These are phyloP conservation scores for Tetramorium simillimum DNA, from an alignment of 1,140 invertebrate genomes.

Conservation along the genomic window DNA sequence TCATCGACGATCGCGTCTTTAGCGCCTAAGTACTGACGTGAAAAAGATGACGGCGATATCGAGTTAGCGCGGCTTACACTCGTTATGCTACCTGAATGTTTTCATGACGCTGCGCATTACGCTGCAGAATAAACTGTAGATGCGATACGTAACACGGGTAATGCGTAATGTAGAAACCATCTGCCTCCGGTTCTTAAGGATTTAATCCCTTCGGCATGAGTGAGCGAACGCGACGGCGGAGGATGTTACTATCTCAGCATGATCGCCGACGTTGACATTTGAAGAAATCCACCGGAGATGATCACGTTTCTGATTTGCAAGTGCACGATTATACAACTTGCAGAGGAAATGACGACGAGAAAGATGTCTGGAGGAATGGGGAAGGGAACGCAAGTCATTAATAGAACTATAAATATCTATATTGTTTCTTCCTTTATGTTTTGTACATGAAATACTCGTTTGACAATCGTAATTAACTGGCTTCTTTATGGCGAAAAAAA, in stretches of 20 bases:
- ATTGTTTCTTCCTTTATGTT: neutral
- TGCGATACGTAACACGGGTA: constrained; percentile 50
- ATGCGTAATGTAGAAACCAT: constrained; percentile 50
- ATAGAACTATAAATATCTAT: neutral
- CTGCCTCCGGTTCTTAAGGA: constrained; percentile 50
- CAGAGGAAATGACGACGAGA: constrained; percentile 33
- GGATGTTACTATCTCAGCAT: constrained; percentile 37
- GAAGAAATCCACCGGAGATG: constrained; percentile 45
- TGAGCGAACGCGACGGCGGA: constrained; percentile 34
- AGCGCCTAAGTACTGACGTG: constrained; percentile 39
- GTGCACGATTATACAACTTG: constrained; percentile 2
- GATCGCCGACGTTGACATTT: constrained; percentile 51
- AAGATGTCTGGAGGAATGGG: neutral
- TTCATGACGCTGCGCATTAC: constrained; percentile 50
- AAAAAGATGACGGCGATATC: constrained; percentile 44
- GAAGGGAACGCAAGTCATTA: neutral
- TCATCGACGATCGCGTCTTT: constrained; percentile 44
- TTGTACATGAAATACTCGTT: neutral
- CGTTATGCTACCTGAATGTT: constrained; percentile 40
- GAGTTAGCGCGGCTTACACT: constrained; percentile 35
- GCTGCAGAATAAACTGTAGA: constrained; percentile 39
- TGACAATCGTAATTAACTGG: neutral
- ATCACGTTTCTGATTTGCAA: constrained; percentile 29
- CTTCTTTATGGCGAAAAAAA: neutral
- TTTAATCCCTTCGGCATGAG: constrained; percentile 46